phyloP scores from a whole-genome alignment of 2,888 invertebrate species.

The Sarcophaga rosellei region DNA sequence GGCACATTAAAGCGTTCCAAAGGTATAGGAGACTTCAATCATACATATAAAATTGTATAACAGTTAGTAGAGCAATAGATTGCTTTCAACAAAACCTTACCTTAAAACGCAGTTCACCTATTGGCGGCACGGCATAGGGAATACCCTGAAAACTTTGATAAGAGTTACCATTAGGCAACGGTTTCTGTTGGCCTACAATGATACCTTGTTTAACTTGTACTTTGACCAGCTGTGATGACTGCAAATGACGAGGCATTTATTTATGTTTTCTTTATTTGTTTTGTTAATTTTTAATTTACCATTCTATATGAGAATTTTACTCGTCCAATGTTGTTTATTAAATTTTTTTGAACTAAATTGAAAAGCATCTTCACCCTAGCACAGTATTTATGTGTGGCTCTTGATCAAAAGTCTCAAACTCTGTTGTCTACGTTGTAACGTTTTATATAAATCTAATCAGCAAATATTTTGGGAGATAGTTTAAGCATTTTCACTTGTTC shows the following conservation, averaged over 20 bases:
- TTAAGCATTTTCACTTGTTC: no score
- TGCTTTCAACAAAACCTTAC: conserved; percentile 70
- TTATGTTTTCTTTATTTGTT: not conserved
- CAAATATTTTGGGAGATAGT: no score
- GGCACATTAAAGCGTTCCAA: conserved; percentile 73
- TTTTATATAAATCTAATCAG: not conserved
- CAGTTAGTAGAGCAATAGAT: not conserved
- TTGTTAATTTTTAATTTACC: conserved; percentile 36
- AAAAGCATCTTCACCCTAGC: conserved; percentile 18
- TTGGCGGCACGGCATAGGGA: conserved; percentile 84
- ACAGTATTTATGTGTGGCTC: not conserved
- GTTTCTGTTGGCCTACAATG: conserved; percentile 81
- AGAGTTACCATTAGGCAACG: conserved; percentile 79
- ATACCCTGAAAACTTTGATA: conserved; percentile 83
- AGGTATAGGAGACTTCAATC: conserved; percentile 76
- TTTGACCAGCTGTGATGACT: conserved; percentile 71
- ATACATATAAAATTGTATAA: not conserved
- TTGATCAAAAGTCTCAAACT: not conserved
- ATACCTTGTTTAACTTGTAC: conserved; percentile 81
- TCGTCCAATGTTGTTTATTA: conserved; percentile 5
- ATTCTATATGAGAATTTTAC: conserved; percentile 36
- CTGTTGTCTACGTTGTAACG: not conserved
- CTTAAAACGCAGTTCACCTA: conserved; percentile 80
- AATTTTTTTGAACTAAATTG: conserved; percentile 9
- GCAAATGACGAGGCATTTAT: not conserved